Conservation (phyloP, 1,140 invertebrate species). For the Ceratosolen fusciceps region DNA sequence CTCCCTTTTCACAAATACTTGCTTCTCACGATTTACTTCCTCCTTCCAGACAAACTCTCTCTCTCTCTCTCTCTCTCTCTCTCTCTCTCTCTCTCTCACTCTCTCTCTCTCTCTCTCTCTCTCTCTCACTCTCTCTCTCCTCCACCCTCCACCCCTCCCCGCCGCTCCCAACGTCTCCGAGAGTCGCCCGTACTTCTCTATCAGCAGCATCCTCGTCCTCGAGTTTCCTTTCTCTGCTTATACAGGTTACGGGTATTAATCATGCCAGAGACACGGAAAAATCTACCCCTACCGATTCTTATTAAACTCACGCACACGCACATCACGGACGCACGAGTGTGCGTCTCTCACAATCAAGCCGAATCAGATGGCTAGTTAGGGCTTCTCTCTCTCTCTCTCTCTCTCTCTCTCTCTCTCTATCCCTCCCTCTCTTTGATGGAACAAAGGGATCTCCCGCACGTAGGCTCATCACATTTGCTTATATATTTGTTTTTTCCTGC, state of each 20-base stretch:
- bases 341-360: not conserved
- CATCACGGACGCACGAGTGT: not conserved
- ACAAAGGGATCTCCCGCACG: slow-evolving; percentile 29
- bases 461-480: slow-evolving; percentile 39
- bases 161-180: not conserved
- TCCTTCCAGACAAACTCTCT: too few species aligned
- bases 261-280: slow-evolving; percentile 67
- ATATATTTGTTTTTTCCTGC: slow-evolving; percentile 44
- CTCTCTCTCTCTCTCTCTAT: too few species aligned
- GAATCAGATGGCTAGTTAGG: slow-evolving; percentile 18
- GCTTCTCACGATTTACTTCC: too few species aligned
- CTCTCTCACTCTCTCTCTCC: too few species aligned
- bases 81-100: not conserved
- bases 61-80: too few species aligned
- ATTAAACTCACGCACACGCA: not conserved
- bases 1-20: too few species aligned
- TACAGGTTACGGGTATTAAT: slow-evolving; percentile 64
- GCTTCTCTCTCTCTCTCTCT: too few species aligned
- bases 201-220: slow-evolving; percentile 5
- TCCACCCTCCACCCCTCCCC: too few species aligned
- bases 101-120: not conserved
- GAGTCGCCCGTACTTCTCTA: slow-evolving; percentile 44
- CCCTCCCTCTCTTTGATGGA: not conserved
- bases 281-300: slow-evolving; percentile 59
- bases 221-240: slow-evolving; percentile 23